Evolutionary conservation across 2,888 invertebrate genomes (phyloP).

Genomic region (Tricholauxania praeusta): DNA sequence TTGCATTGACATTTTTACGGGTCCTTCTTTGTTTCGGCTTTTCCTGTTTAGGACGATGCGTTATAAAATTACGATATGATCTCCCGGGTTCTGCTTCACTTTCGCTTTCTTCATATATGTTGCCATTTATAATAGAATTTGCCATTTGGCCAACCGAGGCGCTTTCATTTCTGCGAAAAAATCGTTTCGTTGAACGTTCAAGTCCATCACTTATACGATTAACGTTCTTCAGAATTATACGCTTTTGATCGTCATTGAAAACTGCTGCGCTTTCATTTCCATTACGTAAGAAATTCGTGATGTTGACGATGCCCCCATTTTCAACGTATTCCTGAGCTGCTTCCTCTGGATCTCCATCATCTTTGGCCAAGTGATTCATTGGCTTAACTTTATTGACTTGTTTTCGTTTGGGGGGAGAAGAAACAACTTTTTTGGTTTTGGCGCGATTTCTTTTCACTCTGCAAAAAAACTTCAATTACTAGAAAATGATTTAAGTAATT

Average conservation of each 20-base stretch:
- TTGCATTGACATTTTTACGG: background rate
- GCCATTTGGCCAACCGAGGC: background rate
- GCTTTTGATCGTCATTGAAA: constrained; percentile 40
- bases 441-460: constrained; percentile 10
- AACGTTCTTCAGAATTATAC: constrained; percentile 40
- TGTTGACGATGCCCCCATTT: constrained; percentile 41
- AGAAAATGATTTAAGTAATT: background rate
- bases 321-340: constrained; percentile 33
- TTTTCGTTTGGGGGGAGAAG: constrained; percentile 38
- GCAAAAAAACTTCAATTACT: background rate
- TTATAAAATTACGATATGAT: constrained; percentile 43
- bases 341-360: constrained; percentile 39
- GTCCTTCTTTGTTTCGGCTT: background rate
- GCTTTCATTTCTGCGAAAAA: constrained; percentile 2
- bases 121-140: background rate
- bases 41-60: background rate
- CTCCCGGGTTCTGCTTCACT: constrained; percentile 42
- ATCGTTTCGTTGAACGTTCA: background rate
- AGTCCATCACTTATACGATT: constrained; percentile 32
- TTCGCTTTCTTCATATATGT: constrained; percentile 38
- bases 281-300: constrained; percentile 31
- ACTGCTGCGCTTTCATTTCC: constrained; percentile 32
- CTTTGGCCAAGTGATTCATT: constrained; percentile 43
- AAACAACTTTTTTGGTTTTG: background rate
- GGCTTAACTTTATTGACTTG: constrained; percentile 48